Base-by-base conservation (phyloP, 2,888 invertebrate genomes). In the Bellardia pandia region DNA sequence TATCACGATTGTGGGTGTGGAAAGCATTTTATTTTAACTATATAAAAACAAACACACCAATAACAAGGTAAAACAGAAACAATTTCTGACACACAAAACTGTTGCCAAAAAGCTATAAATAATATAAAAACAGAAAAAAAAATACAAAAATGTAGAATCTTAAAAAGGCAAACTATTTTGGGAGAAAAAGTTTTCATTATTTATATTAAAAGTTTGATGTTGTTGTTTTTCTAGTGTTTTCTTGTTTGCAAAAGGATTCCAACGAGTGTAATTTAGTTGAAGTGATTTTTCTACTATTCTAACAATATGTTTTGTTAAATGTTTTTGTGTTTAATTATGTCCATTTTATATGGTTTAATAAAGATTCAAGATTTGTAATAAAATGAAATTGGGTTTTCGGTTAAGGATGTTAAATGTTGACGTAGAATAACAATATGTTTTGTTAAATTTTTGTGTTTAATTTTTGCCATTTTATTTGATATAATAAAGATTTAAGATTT, bases 81-180 rank as follows among this genome's bases (percentile, higher is more conserved):
- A 62, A 71, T 69, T 30, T 71, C 56, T 83, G 64, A 56, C 62
- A 64, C 16, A 64, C 11, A 77, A 33, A 76, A 76, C 33, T 68
- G 56, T 72, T 83, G 71, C 64, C 71, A 71, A 77, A 71, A 77
- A 77, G 23, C 51, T 16, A 64, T 64, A 77, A 83, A 71, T 45
- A 72, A 69, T 51, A 66, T 8, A 62, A 45, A 45, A 23, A 16
- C 16, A 23, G 51, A 45, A 45, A n/a, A 58, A 33, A 66, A 48
- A 33, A 68, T 23, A 23, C 23, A 2, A 58, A 58, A 51, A 8
- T 9, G n/a, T 11, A 48, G 14, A 30, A 64, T 66, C 37, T 42
- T 11, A 30, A 56, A 68, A 68, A 68, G 9, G 5, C 45, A 78
- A 58, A 48, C 0, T 56, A 53, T 3, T n/a, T n/a, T 16, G 1